These are phyloP conservation scores for Coreoperca whiteheadi DNA, from an alignment of 2,113 vertebrate genomes.

Conservation along the genomic window DNA sequence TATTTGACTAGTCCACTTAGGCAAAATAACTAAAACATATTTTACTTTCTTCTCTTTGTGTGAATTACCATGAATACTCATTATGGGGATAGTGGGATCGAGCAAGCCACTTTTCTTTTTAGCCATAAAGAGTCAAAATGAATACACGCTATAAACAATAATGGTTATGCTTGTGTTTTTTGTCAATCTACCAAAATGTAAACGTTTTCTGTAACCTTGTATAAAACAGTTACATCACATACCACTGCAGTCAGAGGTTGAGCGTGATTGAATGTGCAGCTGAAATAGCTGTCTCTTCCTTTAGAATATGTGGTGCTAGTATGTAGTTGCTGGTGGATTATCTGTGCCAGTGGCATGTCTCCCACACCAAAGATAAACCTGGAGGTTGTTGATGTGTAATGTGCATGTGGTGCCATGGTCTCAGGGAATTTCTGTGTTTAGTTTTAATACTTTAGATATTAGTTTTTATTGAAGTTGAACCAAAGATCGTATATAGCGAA, in stretches of 20 bases:
- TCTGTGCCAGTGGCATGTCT: slow-evolving; percentile 11
- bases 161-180: neutral
- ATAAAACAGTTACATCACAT: neutral
- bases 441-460: neutral
- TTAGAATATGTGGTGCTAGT: neutral
- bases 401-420: neutral
- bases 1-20: neutral
- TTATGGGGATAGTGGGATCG: neutral
- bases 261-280: neutral
- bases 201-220: neutral
- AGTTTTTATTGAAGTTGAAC: slow-evolving; percentile 12
- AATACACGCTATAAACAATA: neutral
- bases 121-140: neutral
- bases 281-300: neutral
- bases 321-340: slow-evolving; percentile 12
- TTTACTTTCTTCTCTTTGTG: neutral
- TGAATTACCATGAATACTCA: neutral
- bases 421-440: neutral
- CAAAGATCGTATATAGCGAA: neutral
- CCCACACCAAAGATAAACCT: neutral
- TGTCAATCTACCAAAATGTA: neutral
- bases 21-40: neutral
- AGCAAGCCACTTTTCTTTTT: neutral
- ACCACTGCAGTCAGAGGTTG: neutral
- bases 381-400: neutral